Evolutionary conservation across 1,140 invertebrate genomes (phyloP).

Genomic region (Leguminivora glycinivorella): DNA sequence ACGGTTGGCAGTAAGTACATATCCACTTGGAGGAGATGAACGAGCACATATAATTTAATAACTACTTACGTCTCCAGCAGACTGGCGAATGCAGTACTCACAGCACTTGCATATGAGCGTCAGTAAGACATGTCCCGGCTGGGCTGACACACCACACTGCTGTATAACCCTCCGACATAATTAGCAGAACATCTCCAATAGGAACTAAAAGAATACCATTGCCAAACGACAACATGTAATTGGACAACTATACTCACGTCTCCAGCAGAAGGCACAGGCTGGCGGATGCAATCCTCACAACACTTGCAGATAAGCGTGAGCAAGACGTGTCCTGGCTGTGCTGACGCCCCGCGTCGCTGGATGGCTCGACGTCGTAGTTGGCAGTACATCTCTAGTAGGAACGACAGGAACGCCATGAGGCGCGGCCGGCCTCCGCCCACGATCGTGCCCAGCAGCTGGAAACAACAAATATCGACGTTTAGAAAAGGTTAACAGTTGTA

Average conservation of each 20-base stretch:
- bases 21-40: constrained; percentile 85
- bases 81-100: constrained; percentile 88
- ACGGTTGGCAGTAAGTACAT: constrained; percentile 91
- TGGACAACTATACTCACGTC: constrained; percentile 81
- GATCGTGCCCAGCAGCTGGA: constrained; percentile 68
- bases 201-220: constrained; percentile 89
- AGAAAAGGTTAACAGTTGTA: too few relatives aligned
- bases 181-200: constrained; percentile 93
- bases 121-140: constrained; percentile 86
- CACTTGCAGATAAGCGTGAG: constrained; percentile 90
- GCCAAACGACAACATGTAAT: too few relatives aligned
- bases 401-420: constrained; percentile 91
- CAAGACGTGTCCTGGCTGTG: constrained; percentile 86
- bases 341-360: constrained; percentile 78
- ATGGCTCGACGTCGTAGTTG: constrained; percentile 88
- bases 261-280: constrained; percentile 87
- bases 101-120: constrained; percentile 91
- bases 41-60: too few relatives aligned
- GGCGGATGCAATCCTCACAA: constrained; percentile 89
- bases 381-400: constrained; percentile 93
- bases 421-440: constrained; percentile 81
- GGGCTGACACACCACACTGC: constrained; percentile 77
- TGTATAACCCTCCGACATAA: constrained; percentile 86
- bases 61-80: constrained; percentile 85
- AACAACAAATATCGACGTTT: constrained; percentile 34